These are phyloP conservation scores for Cuniculus paca DNA, from an alignment of 2,797 vertebrate species.

Conservation along the genomic window DNA sequence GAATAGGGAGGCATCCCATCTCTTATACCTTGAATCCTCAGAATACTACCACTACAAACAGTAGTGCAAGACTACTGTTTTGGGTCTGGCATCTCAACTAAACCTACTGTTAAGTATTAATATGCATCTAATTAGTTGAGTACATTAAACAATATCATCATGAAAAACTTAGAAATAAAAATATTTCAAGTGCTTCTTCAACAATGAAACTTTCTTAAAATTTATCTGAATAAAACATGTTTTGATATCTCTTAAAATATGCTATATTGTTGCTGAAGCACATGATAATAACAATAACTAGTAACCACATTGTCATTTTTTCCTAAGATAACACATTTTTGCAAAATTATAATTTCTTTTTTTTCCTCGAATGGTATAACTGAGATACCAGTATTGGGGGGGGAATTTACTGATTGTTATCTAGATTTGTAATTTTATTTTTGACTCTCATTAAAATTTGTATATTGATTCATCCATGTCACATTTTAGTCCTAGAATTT, in stretches of 20 bases:
- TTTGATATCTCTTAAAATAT: not conserved
- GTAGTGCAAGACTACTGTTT: too few relatives aligned
- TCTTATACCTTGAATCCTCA: not conserved
- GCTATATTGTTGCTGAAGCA: not conserved
- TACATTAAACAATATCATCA: not conserved
- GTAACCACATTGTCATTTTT: not conserved
- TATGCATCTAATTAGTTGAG: not conserved
- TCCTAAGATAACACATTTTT: not conserved
- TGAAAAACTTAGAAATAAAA: not conserved
- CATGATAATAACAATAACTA: not conserved
- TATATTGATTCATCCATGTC: not conserved
- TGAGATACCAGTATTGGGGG: not conserved
- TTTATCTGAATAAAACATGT: not conserved
- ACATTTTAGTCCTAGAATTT: not conserved
- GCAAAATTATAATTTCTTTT: not conserved
- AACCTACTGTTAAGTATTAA: not conserved
- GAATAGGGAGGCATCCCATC: not conserved
- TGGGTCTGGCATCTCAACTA: not conserved
- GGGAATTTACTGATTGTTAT: not conserved
- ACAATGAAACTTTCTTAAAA: not conserved
- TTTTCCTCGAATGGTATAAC: not conserved
- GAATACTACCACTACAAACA: not conserved
- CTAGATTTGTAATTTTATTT: constrained; percentile 21
- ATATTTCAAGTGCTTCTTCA: not conserved
- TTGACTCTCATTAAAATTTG: not conserved